Base-by-base conservation (phyloP, 1,140 invertebrate genomes). In the Himalopsyche phryganea region DNA sequence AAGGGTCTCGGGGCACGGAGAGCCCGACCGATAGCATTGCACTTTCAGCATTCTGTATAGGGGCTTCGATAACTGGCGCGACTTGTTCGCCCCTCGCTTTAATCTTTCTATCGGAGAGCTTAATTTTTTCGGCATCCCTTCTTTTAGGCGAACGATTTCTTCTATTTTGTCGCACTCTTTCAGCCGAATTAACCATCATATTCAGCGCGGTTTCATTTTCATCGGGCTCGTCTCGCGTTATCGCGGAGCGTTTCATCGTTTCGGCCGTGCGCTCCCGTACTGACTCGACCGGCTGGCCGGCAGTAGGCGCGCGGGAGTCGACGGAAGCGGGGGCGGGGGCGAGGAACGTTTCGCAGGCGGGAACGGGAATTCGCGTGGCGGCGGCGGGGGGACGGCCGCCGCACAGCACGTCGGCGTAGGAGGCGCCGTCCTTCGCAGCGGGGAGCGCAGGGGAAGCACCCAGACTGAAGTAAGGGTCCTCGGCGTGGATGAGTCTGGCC, bases 401-500 rank as follows among this genome's bases (percentile, higher is more conserved):
- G 57, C 78, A 67, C n/a, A 18, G 66, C 47, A 67, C 68, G 46
- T 66, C 60, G 66, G 60, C 62, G 69, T 42, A 66, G 68, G 66
- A 63, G 66, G 54, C 28, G 67, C 66, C 19, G 73, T 67, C 48
- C 66, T 66, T 33, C 13, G 11, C 40, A n/a, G 47, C 69, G 70
- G 40, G 33, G 48, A 19, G 54, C 46, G 35, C 41, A 53, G 65
- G 46, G 20, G 71, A 70, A 50, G 67, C 50, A 65, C 67, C 62
- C 69, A 66, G 61, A 66, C 79, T 76, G 80, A 80, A 85, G 82
- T 86, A 82, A 66, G 88, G 87, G 79, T 90, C 89, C 78, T 86
- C 73, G 68, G 77, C 78, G 73, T 83, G 83, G 77, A 89, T 86
- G 68, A 83, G 78, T 72, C 81, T 79, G 68, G 80, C 78, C 76